A percentile compares a stretch with the other conserved stretches of the same genome.
phyloP scores from a whole-genome alignment of 2,797 vertebrate genomes.

The Anabacerthia variegaticeps region DNA sequence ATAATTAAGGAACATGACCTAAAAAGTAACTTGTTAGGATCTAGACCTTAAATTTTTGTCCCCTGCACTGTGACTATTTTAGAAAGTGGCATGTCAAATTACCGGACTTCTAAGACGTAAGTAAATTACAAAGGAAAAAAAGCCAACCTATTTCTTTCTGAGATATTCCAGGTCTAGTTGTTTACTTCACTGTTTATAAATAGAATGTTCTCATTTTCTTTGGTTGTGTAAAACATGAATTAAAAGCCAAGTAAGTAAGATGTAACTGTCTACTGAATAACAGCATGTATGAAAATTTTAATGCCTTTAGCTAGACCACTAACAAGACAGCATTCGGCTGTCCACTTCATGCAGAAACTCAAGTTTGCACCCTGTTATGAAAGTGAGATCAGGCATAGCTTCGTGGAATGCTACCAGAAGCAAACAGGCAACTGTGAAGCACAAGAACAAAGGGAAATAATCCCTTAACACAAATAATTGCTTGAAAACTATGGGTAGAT shows the following conservation, averaged over 20 bases:
- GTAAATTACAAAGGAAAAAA: background rate
- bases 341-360: background rate
- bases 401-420: background rate
- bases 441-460: background rate
- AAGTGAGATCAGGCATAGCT: background rate
- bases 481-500: background rate
- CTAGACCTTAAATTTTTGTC: background rate
- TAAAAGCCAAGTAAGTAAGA: background rate
- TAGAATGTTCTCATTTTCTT: background rate
- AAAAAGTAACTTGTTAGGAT: background rate
- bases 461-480: background rate
- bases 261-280: background rate
- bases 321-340: background rate
- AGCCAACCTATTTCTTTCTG: background rate
- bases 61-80: background rate
- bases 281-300: background rate
- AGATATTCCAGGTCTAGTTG: background rate
- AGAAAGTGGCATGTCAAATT: background rate
- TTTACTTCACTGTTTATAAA: background rate
- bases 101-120: background rate
- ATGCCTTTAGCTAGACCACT: background rate
- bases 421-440: background rate
- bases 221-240: background rate
- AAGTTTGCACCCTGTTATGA: background rate
- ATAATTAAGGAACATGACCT: background rate